Evolutionary conservation across 2,113 vertebrate species (phyloP).

Genomic region (Cinclus mexicanus): DNA sequence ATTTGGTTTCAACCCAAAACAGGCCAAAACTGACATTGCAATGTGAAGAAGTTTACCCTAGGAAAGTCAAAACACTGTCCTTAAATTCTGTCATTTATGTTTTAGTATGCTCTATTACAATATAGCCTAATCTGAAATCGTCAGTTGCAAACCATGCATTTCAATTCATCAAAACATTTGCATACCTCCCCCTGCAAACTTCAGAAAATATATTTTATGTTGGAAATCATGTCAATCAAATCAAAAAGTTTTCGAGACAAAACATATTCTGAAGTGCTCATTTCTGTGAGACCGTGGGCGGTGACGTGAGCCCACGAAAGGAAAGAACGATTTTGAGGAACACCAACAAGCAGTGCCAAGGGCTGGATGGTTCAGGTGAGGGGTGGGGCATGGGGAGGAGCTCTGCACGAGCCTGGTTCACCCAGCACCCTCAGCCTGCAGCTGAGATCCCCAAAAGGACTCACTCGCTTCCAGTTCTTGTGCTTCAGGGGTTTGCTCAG

Average conservation of each 20-base stretch:
- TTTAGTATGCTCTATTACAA: neutral
- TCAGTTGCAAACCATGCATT: neutral
- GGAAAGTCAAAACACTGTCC: neutral
- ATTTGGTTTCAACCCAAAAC: neutral
- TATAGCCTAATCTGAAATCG: neutral
- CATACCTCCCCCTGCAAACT: neutral
- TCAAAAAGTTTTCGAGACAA: neutral
- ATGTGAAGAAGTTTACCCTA: neutral
- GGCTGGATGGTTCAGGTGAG: neutral
- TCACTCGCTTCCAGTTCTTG: rapidly evolving
- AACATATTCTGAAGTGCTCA: neutral
- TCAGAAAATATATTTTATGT: neutral
- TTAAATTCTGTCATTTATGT: neutral
- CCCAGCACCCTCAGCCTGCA: rapidly evolving
- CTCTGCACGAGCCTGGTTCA: neutral
- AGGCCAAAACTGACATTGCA: neutral
- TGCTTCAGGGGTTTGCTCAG: neutral
- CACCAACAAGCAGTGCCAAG: neutral
- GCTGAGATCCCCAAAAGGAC: neutral
- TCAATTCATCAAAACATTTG: neutral
- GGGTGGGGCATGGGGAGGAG: neutral
- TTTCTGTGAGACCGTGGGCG: neutral
- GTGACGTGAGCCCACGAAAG: neutral
- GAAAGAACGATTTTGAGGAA: neutral
- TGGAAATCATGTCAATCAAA: neutral